These are phyloP conservation scores for Gallinago paraguaiae DNA, from an alignment of 2,113 vertebrate genomes.

Conservation along the genomic window DNA sequence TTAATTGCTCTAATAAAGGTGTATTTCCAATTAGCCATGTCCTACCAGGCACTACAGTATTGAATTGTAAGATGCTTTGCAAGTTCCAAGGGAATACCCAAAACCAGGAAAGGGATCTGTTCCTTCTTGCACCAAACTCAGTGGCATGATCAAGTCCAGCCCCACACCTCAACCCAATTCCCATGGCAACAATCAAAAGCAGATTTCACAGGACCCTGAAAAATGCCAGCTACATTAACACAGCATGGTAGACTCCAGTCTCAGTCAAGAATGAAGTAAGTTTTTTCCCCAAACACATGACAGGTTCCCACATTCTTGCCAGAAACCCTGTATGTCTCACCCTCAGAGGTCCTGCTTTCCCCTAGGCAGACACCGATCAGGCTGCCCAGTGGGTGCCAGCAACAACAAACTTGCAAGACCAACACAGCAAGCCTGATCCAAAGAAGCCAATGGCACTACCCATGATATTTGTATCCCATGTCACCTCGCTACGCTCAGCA, in stretches of 20 bases:
- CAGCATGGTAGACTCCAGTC: not conserved
- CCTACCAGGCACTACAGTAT: not conserved
- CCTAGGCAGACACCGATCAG: not conserved
- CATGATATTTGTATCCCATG: not conserved
- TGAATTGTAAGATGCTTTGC: not conserved
- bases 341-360: not conserved
- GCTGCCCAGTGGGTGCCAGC: not conserved
- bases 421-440: accelerated
- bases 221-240: not conserved
- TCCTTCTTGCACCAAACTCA: not conserved
- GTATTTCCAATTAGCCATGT: not conserved
- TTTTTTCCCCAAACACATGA: not conserved
- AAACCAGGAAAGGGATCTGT: not conserved
- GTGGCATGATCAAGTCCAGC: not conserved
- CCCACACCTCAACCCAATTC: not conserved
- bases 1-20: not conserved
- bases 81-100: not conserved
- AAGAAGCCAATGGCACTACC: not conserved
- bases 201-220: not conserved
- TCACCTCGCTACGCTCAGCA: not conserved
- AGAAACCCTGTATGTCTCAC: accelerated
- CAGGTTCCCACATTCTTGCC: not conserved
- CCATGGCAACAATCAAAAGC: not conserved
- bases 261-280: not conserved
- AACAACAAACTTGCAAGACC: not conserved